Evolutionary conservation across 2,797 vertebrate genomes (phyloP), one percentile per base, ranked within the genome.

Genomic region (Pipistrellus kuhlii): DNA sequence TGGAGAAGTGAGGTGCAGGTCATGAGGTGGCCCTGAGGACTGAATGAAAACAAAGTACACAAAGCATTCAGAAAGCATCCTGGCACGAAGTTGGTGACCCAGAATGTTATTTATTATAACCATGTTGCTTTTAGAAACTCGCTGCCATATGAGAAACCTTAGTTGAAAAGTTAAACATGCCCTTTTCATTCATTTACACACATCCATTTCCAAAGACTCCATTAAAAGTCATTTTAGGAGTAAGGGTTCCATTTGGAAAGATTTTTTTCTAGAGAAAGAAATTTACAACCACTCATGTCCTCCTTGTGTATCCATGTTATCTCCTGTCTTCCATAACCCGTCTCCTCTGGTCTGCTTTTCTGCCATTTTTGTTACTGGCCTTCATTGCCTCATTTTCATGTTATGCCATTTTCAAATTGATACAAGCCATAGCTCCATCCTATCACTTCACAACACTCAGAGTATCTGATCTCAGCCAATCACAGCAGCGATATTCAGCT

Each of bases 331-430:
- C 44, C 0, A 0, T 21, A 44, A 57, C 46, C 75, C 44, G 30
- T 55, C 71, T 80, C 46, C 41, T 69, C 41, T 18, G 41, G 48
- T 30, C n/a, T 8, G 82, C 55, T 53, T 80, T 81, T 77, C 88
- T 92, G 17, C 25, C n/a, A 3, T 88, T 88, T 83, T 59, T 55
- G 23, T 91, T 62, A 68, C 32, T 53, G 57, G 18, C 35, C 6
- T 12, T 66, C 51, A 18, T 90, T 53, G 41, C 25, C 44, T 94
- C 53, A 27, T 84, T 73, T 95, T 83, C 59, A 82, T 55, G 7
- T 66, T 69, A 57, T 30, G 15, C 27, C 46, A 15, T 93, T 90
- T 96, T 88, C 59, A 72, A 55, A 91, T 8, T 69, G 21, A 46
- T 48, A 75, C 1, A 62, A 88, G n/a, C n/a, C 46, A 53, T 17